A percentile compares a stretch with the other conserved stretches of the same genome.
Conservation (phyloP, 1,140 invertebrate species). For the Eriosoma lanigerum region DNA sequence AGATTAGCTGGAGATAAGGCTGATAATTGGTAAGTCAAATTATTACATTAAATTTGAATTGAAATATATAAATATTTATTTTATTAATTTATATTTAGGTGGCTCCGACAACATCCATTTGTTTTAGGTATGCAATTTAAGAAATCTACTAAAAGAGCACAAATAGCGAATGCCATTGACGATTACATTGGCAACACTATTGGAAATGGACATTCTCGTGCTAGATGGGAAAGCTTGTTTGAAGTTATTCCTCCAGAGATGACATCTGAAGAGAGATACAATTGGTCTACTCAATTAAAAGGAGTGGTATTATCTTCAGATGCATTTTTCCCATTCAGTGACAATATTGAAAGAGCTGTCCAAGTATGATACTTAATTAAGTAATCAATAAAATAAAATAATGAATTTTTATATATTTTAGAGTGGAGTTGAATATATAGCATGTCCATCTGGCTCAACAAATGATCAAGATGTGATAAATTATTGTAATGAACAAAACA, state of each 20-base stretch:
- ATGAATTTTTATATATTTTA: slow-evolving; percentile 62
- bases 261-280: slow-evolving; percentile 70
- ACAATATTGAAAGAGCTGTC: slow-evolving; percentile 92
- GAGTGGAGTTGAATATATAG: slow-evolving; percentile 93
- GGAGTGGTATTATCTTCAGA: slow-evolving; percentile 95
- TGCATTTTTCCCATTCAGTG: slow-evolving; percentile 97
- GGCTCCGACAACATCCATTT: slow-evolving; percentile 90
- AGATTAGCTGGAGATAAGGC: slow-evolving; percentile 95
- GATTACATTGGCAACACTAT: slow-evolving; percentile 90
- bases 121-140: slow-evolving; percentile 87
- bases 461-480: slow-evolving; percentile 89
- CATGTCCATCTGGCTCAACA: slow-evolving; percentile 88
- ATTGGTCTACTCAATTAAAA: slow-evolving; percentile 79
- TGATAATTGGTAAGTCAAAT: slow-evolving; percentile 78
- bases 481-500: slow-evolving; percentile 90
- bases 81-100: slow-evolving; percentile 59
- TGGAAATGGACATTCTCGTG: slow-evolving; percentile 62
- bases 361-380: slow-evolving; percentile 65
- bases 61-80: not conserved
- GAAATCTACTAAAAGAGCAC: slow-evolving; percentile 83
- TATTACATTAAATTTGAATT: not conserved
- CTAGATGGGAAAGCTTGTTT: slow-evolving; percentile 70
- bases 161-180: slow-evolving; percentile 95
- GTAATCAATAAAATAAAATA: not conserved
- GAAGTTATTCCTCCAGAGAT: slow-evolving; percentile 72